Evolutionary conservation across 2,888 invertebrate genomes (phyloP).

Genomic region (Clunio marinus): DNA sequence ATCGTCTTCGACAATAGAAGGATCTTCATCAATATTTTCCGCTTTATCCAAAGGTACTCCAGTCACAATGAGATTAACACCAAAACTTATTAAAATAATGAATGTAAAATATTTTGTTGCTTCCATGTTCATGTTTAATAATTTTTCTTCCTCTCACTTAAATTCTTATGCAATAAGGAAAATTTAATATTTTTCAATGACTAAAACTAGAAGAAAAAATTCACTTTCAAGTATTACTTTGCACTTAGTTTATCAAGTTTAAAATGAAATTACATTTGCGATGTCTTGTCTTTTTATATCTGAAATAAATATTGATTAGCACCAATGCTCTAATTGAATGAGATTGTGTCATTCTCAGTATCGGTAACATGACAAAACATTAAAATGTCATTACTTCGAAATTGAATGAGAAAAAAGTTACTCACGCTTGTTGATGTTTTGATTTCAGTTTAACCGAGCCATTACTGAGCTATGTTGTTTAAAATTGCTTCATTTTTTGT

Average conservation of each 20-base stretch:
- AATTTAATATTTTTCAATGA: too few relatives aligned
- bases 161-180: too few relatives aligned
- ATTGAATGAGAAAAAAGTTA: too few relatives aligned
- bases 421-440: not conserved
- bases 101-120: not conserved
- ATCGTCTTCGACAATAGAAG: not conserved
- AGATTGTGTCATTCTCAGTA: not conserved
- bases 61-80: slow-evolving; percentile 6
- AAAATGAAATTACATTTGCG: too few relatives aligned
- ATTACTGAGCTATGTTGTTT: too few relatives aligned
- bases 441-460: too few relatives aligned
- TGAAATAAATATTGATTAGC: not conserved
- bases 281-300: too few relatives aligned
- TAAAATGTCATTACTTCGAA: not conserved
- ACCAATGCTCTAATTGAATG: not conserved
- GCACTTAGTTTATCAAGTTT: too few relatives aligned
- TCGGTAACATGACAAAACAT: not conserved
- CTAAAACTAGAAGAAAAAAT: too few relatives aligned
- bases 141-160: not conserved
- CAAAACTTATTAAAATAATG: not conserved
- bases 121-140: not conserved
- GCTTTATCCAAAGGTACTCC: slow-evolving; percentile 24
- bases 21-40: too few relatives aligned
- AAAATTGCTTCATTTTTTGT: too few relatives aligned
- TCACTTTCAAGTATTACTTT: too few relatives aligned